Evolutionary conservation across 2,888 invertebrate species (phyloP).

Genomic region (Orchestes rusci): DNA sequence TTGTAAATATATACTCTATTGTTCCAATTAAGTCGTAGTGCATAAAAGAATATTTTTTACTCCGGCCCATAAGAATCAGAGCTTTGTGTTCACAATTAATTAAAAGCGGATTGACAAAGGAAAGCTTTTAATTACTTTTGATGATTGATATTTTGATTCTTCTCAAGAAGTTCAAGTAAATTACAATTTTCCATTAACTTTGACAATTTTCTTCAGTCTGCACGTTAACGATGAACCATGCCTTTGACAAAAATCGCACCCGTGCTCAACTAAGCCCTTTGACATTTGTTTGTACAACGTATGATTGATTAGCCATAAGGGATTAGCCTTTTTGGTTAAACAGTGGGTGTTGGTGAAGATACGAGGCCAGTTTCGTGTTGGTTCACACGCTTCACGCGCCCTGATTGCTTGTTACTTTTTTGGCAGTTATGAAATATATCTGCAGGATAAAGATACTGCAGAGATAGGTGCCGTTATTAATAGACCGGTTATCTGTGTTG

Average conservation of each 20-base stretch:
- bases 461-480: too few species aligned
- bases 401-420: constrained; percentile 8
- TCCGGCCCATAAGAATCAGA: constrained; percentile 4
- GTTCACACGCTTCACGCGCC: constrained; percentile 14
- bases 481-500: too few species aligned
- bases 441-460: too few species aligned
- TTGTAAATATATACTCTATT: too few species aligned
- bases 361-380: constrained; percentile 7
- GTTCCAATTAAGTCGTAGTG: too few species aligned
- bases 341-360: constrained; percentile 14
- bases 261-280: constrained; percentile 16
- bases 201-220: too few species aligned
- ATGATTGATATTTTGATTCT: constrained; percentile 32
- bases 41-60: too few species aligned
- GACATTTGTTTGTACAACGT: constrained; percentile 22
- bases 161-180: too few species aligned
- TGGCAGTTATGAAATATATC: too few species aligned
- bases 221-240: too few species aligned
- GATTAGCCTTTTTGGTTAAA: constrained; percentile 19
- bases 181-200: too few species aligned
- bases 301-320: constrained; percentile 23
- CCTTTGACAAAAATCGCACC: constrained; percentile 12
- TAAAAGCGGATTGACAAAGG: constrained; percentile 44
- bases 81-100: constrained; percentile 41
- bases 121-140: constrained; percentile 43